A percentile compares a stretch with the other conserved stretches of the same genome.
Conservation (phyloP, 2,113 vertebrate species). For the Suricata suricatta region DNA sequence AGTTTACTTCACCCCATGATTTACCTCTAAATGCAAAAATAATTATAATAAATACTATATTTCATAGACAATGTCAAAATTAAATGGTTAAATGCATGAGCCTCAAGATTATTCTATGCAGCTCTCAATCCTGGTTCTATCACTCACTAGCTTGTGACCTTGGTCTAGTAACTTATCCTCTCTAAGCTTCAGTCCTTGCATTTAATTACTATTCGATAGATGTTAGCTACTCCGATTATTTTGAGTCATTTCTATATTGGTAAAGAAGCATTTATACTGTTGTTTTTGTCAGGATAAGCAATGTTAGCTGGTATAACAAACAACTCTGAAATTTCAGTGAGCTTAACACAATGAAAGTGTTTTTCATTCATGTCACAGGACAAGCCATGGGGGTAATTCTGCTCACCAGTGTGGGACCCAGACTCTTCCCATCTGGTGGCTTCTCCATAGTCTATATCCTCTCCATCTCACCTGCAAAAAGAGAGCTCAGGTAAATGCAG, state of each 20-base stretch:
- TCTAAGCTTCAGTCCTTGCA: background rate
- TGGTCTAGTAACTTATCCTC: background rate
- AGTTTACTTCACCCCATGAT: background rate
- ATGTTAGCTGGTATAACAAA: background rate
- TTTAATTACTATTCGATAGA: background rate
- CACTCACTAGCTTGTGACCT: background rate
- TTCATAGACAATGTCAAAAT: background rate
- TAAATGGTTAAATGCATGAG: background rate
- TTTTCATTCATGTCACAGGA: background rate
- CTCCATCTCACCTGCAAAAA: background rate
- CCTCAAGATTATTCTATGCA: background rate
- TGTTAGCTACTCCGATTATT: background rate
- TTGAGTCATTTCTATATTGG: background rate
- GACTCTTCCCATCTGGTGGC: background rate
- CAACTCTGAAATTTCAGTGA: background rate
- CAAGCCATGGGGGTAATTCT: background rate
- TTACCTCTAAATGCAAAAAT: background rate
- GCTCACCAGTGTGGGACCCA: background rate
- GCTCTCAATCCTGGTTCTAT: background rate
- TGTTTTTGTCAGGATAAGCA: background rate
- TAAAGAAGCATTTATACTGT: background rate
- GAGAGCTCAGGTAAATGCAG: background rate
- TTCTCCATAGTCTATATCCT: background rate
- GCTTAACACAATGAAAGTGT: background rate
- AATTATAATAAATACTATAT: background rate